phyloP scores from a whole-genome alignment of 2,113 vertebrate species.

The Caloenas nicobarica region DNA sequence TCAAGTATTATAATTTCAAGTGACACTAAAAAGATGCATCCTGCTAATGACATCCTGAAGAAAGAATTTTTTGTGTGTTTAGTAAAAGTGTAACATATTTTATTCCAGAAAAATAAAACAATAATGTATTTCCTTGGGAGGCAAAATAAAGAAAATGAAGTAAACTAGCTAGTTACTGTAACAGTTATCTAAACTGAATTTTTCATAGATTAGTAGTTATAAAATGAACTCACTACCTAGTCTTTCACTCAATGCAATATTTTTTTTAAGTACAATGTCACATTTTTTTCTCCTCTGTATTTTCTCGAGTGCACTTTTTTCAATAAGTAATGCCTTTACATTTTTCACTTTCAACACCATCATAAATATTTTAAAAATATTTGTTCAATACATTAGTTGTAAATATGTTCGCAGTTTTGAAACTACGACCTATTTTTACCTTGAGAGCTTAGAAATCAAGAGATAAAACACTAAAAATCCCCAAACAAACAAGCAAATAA shows the following conservation, averaged over 20 bases:
- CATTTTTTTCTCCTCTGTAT: background rate
- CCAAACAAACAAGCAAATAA: background rate
- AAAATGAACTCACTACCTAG: background rate
- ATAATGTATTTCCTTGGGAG: background rate
- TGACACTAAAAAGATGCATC: background rate
- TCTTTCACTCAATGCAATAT: fast-evolving
- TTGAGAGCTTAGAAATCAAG: background rate
- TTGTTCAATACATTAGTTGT: background rate
- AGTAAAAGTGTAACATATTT: background rate
- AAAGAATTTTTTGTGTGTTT: background rate
- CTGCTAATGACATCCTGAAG: background rate
- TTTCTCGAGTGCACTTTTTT: background rate
- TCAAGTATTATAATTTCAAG: background rate
- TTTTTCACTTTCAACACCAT: background rate
- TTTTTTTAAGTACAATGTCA: background rate
- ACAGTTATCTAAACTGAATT: background rate
- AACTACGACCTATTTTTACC: background rate
- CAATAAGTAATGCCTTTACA: background rate
- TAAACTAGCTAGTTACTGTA: background rate
- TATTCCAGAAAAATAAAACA: background rate
- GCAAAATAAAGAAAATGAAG: background rate
- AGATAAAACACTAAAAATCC: background rate
- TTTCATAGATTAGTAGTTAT: background rate
- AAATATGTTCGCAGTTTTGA: background rate
- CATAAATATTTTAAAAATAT: background rate